Base-by-base conservation (phyloP, 2,113 vertebrate species). In the Cyprinus carpio region DNA sequence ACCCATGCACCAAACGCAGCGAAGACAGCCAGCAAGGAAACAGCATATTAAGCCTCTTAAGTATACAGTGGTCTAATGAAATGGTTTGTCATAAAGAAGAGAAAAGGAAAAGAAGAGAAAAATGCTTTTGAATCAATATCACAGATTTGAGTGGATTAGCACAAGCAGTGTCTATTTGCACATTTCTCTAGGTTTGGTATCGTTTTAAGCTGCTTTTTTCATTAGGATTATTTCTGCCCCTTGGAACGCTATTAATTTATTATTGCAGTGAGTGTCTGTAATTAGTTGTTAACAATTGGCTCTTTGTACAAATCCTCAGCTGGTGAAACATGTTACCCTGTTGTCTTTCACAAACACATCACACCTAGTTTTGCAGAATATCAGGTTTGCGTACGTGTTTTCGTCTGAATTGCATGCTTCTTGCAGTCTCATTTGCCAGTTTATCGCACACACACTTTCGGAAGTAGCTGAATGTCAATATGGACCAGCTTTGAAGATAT, bases 1-100 rank as follows among this genome's bases (percentile, higher is more conserved):
- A 82, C 84, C 77, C 74, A 65, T 62, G 76, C 86, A 84, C 75
- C 77, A 82, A 86, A 69, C 46, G 25, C 67, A 81, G 69, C 79
- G 90, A 25, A 13, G 84, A 78, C 80, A 87, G 86, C 23, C 84
- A 69, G 83, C 62, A 71, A 79, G 85, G 72, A 88, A 89, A 85
- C 43, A 84, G 71, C 77, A 91, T 91, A 92, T 92, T 87, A 92
- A 93, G 89, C 88, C 81, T 88, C 87, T 91, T 91, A 90, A 87
- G 81, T 88, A 87, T 89, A 91, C 86, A 58, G 80, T 65, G 54
- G 89, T 85, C 84, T 88, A 92, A 92, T 83, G 81, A 91, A 91
- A 91, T 81, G 81, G 90, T 91, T 89, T 91, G 87, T 90, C 83
- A 65, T 84, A 75, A 72, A 40, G 82, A 89, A 91, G 75, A 56